Conservation (phyloP, 2,113 vertebrate species). For the Oryzias javanicus region DNA sequence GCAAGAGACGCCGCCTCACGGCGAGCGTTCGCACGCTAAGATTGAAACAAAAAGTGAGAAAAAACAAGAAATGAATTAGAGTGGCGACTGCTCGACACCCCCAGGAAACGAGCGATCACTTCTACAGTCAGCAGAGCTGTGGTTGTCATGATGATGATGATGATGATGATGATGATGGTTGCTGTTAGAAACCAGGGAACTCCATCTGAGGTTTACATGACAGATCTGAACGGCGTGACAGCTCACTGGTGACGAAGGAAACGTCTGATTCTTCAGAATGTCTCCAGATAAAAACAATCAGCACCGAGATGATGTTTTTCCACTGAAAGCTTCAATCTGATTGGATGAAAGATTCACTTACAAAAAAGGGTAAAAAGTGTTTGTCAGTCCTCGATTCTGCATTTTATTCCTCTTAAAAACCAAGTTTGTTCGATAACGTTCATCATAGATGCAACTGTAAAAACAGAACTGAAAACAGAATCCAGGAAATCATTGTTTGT, state of each 20-base stretch:
- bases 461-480: too few relatives aligned
- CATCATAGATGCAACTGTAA: too few relatives aligned
- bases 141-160: not conserved
- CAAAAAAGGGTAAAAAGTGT: too few relatives aligned
- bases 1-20: not conserved
- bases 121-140: not conserved
- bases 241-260: not conserved
- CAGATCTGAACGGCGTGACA: not conserved
- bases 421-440: too few relatives aligned
- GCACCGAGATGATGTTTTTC: too few relatives aligned
- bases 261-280: too few relatives aligned
- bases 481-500: too few relatives aligned
- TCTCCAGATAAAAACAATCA: too few relatives aligned
- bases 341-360: too few relatives aligned
- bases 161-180: not conserved
- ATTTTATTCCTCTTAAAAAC: too few relatives aligned
- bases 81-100: not conserved
- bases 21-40: not conserved
- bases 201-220: not conserved
- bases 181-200: not conserved
- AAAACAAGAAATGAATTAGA: not conserved
- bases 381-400: too few relatives aligned
- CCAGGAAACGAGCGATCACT: not conserved
- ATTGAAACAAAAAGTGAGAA: not conserved
- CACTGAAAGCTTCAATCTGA: too few relatives aligned